Evolutionary conservation across 2,797 vertebrate genomes (phyloP), one percentile per base, ranked within the genome.

Genomic region (Pempheris klunzingeri): DNA sequence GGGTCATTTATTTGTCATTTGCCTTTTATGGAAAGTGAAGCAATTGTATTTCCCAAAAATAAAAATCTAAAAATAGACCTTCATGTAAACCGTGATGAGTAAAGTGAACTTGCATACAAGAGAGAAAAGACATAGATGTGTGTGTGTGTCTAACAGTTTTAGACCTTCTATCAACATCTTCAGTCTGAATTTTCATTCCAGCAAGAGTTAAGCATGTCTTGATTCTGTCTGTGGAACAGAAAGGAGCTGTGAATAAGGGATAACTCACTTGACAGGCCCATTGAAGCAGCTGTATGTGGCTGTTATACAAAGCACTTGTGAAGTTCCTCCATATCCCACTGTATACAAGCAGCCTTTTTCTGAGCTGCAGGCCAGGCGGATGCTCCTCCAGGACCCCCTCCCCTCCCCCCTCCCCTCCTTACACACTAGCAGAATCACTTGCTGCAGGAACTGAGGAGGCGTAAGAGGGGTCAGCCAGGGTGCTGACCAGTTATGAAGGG

Each of bases 251-350:
- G 71, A 77, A 81, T 71, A 34, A 69, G 53, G 60, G 46, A 57
- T 50, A 69, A 81, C 64, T 82, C 68, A 64, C 41, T 64, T 76
- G 73, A 84, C 80, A 81, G 62, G 67, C 58, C 74, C 58, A 80
- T 77, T 84, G 78, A 77, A 74, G 80, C 80, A 77, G 82, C 70
- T 79, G 62, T 46, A 36, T 65, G 71, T 26, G 65, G 54, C 74
- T 72, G 71, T 36, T 65, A 57, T 72, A 72, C 82, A 67, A 76
- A 84, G 74, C 65, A 62, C 66, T 49, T 46, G 61, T 47, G 66
- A 66, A 77, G 61, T 72, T 69, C 74, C 70, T 88, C 55, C 71
- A 62, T 54, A 65, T 44, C 57, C 34, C 62, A 20, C 75, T 59
- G 54, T 53, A 62, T 18, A 86, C 55, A 80, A 64, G 52, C 58